Conservation (phyloP, 2,113 vertebrate genomes). For the Paradoxurus hermaphroditus region DNA sequence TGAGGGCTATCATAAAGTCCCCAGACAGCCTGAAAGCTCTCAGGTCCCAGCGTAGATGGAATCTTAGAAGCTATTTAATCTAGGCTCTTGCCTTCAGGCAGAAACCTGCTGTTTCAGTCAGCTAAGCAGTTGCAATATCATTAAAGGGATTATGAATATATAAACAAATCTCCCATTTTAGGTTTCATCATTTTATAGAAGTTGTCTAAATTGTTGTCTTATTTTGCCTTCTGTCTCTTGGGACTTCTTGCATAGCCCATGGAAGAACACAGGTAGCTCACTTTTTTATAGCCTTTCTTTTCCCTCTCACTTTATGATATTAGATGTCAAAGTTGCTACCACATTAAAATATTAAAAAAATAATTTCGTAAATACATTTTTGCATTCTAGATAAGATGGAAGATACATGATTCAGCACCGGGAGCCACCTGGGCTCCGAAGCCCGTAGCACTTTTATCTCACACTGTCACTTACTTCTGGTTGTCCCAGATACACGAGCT, state of each 20-base stretch:
- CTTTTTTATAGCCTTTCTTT: neutral
- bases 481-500: neutral
- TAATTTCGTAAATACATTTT: neutral
- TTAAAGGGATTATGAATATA: neutral
- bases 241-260: neutral
- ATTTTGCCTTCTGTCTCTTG: neutral
- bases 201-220: neutral
- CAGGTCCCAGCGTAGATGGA: neutral
- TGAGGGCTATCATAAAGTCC: too few species aligned
- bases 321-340: neutral
- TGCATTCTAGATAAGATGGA: neutral
- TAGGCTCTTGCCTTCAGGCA: neutral
- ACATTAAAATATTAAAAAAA: neutral
- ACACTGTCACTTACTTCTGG: neutral
- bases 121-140: neutral
- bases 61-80: neutral
- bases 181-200: neutral
- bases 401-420: neutral
- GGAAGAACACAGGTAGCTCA: neutral
- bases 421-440: neutral
- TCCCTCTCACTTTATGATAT: neutral
- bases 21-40: neutral
- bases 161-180: neutral
- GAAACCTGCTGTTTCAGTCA: neutral
- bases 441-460: accelerated